Evolutionary conservation across 23 tunicate species (phyloP).

Genomic region (Diplosoma virens): DNA sequence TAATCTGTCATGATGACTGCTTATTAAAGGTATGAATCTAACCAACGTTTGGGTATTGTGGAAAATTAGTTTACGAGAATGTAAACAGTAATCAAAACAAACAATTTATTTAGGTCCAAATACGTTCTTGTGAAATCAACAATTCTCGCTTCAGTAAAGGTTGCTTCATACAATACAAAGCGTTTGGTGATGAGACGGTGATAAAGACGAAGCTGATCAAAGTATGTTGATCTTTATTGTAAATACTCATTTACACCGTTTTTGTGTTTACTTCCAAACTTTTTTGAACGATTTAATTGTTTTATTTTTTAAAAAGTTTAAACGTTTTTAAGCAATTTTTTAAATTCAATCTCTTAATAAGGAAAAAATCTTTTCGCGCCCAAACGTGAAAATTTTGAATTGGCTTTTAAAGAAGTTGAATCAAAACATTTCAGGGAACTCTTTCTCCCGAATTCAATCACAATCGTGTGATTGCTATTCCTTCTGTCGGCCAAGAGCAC

Average conservation of each 20-base stretch:
- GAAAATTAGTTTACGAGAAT: too few species aligned
- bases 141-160: slow-evolving; percentile 92
- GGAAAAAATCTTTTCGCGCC: background rate
- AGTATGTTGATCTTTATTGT: too few species aligned
- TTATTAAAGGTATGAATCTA: too few species aligned
- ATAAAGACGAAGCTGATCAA: slow-evolving; percentile 51
- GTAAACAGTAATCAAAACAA: too few species aligned
- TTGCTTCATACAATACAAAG: slow-evolving; percentile 74
- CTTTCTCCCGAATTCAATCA: slow-evolving; percentile 81
- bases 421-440: slow-evolving; percentile 72
- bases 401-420: too few species aligned
- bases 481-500: slow-evolving; percentile 65
- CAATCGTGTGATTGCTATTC: slow-evolving; percentile 62
- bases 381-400: too few species aligned
- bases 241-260: background rate
- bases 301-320: too few species aligned
- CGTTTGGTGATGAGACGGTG: slow-evolving; percentile 43
- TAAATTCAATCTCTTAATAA: background rate
- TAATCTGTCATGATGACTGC: too few species aligned
- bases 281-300: too few species aligned
- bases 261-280: too few species aligned
- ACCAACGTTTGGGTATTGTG: too few species aligned
- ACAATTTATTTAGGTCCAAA: slow-evolving; percentile 28
- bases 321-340: too few species aligned
- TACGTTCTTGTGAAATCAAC: slow-evolving; percentile 67